Conservation (phyloP, 2,113 vertebrate species). For the Cyphomyrus plagiostoma region DNA sequence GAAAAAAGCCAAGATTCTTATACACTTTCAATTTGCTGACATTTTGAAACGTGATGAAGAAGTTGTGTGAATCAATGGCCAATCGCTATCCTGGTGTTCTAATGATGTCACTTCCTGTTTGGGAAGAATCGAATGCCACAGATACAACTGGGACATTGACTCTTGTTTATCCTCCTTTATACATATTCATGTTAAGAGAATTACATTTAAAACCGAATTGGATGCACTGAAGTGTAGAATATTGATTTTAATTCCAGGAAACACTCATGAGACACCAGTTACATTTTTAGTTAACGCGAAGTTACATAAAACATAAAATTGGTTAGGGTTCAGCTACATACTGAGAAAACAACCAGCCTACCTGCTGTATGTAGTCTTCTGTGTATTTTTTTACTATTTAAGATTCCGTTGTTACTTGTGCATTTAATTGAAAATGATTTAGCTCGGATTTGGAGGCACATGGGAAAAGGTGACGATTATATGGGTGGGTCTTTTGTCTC, state of each 20-base stretch:
- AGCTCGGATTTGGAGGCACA: background rate
- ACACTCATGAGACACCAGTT: background rate
- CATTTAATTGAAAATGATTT: background rate
- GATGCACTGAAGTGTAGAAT: background rate
- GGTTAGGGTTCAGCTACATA: background rate
- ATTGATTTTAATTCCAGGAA: background rate
- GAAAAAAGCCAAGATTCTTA: background rate
- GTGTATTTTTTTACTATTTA: background rate
- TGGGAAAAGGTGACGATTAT: background rate
- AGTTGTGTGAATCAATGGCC: background rate
- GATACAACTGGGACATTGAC: background rate
- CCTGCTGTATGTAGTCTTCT: background rate
- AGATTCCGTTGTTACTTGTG: background rate
- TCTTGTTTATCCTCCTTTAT: background rate
- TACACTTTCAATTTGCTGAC: background rate
- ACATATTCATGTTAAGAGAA: constrained; percentile 6
- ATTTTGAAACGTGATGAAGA: background rate
- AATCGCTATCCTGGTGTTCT: background rate
- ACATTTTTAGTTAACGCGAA: background rate
- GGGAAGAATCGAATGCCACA: background rate
- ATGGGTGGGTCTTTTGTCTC: background rate
- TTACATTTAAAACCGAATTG: background rate
- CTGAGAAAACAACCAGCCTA: background rate
- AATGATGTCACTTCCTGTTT: background rate
- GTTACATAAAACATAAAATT: background rate